Conservation (phyloP, 2,888 invertebrate species). For the Aporophyla lueneburgensis region DNA sequence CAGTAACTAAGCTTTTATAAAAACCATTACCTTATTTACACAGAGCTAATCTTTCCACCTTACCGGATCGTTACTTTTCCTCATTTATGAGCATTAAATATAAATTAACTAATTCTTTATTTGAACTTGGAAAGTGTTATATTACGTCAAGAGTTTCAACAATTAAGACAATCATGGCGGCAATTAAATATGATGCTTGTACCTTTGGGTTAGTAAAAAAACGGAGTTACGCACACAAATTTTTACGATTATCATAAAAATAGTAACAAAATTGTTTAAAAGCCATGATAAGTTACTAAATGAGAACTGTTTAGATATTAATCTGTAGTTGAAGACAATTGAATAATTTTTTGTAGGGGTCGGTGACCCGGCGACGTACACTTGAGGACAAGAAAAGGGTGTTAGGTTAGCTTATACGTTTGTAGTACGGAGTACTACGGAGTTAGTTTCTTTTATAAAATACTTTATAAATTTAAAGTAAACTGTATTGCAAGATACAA, state of each 20-base stretch:
- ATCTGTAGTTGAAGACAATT: slow-evolving; percentile 56
- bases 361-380: slow-evolving; percentile 44
- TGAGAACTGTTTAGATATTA: slow-evolving; percentile 53
- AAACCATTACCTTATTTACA: slow-evolving; percentile 18
- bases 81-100: slow-evolving; percentile 51
- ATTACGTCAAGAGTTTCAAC: slow-evolving; percentile 40
- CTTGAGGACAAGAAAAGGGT: slow-evolving; percentile 35
- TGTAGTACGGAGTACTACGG: slow-evolving; percentile 6
- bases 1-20: slow-evolving; percentile 15
- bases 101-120: slow-evolving; percentile 46
- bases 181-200: slow-evolving; percentile 51
- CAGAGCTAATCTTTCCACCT: slow-evolving; percentile 38
- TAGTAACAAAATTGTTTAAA: slow-evolving; percentile 67
- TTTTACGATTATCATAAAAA: slow-evolving; percentile 56
- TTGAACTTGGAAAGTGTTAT: slow-evolving; percentile 63
- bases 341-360: slow-evolving; percentile 53
- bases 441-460: slow-evolving; percentile 31
- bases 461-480: background rate
- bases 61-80: slow-evolving; percentile 48
- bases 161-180: slow-evolving; percentile 56
- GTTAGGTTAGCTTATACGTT: slow-evolving; percentile 41
- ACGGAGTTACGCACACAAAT: slow-evolving; percentile 47
- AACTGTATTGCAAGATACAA: background rate
- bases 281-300: slow-evolving; percentile 59
- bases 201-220: slow-evolving; percentile 32